Evolutionary conservation across 2,797 vertebrate species (phyloP).

Genomic region (Chiroxiphia lanceolata): DNA sequence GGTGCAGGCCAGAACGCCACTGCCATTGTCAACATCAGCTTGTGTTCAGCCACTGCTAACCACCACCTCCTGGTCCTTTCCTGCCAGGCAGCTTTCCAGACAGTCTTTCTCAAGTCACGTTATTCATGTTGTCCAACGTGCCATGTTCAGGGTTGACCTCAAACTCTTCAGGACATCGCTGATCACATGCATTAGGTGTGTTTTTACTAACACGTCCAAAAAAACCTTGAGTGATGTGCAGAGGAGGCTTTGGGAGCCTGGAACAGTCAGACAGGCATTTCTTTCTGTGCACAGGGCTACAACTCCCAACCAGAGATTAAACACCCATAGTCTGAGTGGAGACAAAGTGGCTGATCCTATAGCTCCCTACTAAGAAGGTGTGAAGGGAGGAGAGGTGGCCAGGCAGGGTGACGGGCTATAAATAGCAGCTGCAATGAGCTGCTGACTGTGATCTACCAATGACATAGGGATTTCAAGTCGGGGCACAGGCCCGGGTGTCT

Average conservation of each 20-base stretch:
- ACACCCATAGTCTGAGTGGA: rapidly evolving
- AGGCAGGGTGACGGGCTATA: not conserved
- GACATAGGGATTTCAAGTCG: not conserved
- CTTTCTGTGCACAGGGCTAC: not conserved
- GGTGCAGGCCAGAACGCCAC: not conserved
- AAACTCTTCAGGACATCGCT: not conserved
- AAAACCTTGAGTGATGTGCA: not conserved
- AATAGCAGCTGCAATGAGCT: not conserved
- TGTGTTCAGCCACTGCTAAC: not conserved
- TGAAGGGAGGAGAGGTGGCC: not conserved
- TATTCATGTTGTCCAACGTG: not conserved
- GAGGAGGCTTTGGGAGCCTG: not conserved
- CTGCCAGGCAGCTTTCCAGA: not conserved
- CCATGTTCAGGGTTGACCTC: not conserved
- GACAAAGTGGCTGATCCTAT: not conserved
- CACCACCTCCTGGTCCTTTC: not conserved
- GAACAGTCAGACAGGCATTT: no score
- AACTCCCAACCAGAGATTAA: not conserved
- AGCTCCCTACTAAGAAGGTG: not conserved
- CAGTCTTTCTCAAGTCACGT: not conserved
- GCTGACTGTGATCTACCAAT: not conserved
- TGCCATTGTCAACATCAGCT: not conserved
- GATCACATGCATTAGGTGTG: not conserved
- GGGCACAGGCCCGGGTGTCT: not conserved
- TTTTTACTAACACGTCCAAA: not conserved